Conservation (phyloP, 2,797 vertebrate species). For the Poecilia wingei region DNA sequence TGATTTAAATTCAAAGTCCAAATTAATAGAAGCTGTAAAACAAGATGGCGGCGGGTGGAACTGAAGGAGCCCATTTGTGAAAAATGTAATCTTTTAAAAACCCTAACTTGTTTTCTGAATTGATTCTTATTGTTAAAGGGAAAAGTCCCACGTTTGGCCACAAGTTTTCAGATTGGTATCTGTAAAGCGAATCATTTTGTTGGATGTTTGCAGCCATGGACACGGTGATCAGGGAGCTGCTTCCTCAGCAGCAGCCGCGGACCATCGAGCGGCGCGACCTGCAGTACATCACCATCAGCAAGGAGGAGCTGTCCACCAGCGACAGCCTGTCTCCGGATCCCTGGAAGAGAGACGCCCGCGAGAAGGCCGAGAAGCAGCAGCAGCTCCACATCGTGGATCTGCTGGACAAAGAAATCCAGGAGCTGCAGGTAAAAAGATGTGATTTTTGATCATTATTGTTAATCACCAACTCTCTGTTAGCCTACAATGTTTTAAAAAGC, state of each 20-base stretch:
- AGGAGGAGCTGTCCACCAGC: constrained; percentile 90
- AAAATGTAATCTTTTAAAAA: too few relatives aligned
- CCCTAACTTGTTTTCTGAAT: neutral
- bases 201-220: constrained; percentile 72
- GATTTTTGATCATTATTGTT: too few relatives aligned
- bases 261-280: constrained; percentile 96
- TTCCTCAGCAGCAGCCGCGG: constrained; percentile 95
- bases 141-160: neutral
- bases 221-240: constrained; percentile 94
- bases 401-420: constrained; percentile 96
- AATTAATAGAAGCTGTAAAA: too few relatives aligned
- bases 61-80: too few relatives aligned
- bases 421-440: constrained; percentile 81
- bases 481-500: neutral
- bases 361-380: constrained; percentile 98
- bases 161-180: too few relatives aligned
- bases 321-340: constrained; percentile 97
- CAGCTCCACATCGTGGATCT: constrained; percentile 97
- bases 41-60: too few relatives aligned
- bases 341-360: constrained; percentile 95
- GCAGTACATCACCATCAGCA: constrained; percentile 90
- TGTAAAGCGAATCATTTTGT: neutral
- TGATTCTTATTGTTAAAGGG: neutral
- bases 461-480: neutral
- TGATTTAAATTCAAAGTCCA: too few relatives aligned